Evolutionary conservation across 2,888 invertebrate species (phyloP), one percentile per base, ranked within the genome.

Genomic region (Watsonalla binaria): DNA sequence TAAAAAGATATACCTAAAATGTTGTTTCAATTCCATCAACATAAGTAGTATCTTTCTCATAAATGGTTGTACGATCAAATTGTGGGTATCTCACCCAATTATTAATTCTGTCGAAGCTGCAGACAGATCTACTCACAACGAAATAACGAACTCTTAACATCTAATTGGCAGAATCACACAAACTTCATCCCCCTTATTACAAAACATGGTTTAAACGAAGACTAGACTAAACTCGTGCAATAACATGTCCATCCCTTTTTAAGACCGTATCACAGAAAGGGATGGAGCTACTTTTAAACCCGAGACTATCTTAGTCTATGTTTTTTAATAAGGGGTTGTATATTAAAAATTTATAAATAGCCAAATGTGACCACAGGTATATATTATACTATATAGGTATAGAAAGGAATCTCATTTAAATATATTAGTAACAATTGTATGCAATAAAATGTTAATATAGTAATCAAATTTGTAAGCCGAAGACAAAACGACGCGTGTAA

Each of bases 151-250:
- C 62, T 59, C 72, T 76, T 78, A 75, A 63, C 48, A 61, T 54
- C 72, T 80, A 81, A 57, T 76, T 79, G 74, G 77, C 78, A 72
- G 63, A 77, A 63, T 70, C 69, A 72, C 68, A 70, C 70, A 56
- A 69, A 73, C 61, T 65, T 24, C 24, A 24, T 4, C 24, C 24
- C 24, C 24, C 24, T 24, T 24, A 4, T 24, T 24, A 24, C 24
- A 24, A 24, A 24, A 24, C 24, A 24, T 24, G 24, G 1, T 4
- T 24, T 24, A 24, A 24, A 24, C 24, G 24, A 24, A 24, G 24
- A 24, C 4, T 24, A 24, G 24, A 24, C 24, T 24, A 24, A 24
- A 24, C 4, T 24, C 24, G 24, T n/a, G n/a, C 2, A 24, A 24
- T 2, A 24, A 24, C 4, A 1, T 24, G 24, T 24, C 24, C 4